These are phyloP conservation scores for Belonocnema kinseyi DNA, from an alignment of 1,140 invertebrate species.

Conservation along the genomic window DNA sequence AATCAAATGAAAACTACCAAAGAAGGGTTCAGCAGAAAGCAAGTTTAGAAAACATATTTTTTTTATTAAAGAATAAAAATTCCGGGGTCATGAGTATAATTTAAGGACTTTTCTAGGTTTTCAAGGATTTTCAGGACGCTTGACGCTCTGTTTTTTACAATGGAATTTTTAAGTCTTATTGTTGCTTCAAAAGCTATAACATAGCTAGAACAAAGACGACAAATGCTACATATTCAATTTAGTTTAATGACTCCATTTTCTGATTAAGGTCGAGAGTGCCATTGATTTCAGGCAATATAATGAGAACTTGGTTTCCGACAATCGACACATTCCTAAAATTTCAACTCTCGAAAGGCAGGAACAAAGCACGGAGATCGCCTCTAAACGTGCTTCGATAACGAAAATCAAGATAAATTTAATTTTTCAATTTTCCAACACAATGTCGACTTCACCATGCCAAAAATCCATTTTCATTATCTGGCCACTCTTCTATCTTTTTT, in stretches of 20 bases:
- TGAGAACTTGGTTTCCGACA: neutral
- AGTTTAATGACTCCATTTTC: neutral
- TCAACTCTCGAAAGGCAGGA: neutral
- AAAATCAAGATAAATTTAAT: conserved; percentile 3
- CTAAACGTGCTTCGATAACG: conserved; percentile 7
- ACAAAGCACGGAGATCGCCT: conserved; percentile 6
- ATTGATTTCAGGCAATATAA: conserved; percentile 17
- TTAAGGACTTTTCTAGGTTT: too few species aligned
- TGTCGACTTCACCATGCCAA: conserved; percentile 6
- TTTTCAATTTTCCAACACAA: conserved; percentile 12
- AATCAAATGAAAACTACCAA: too few species aligned
- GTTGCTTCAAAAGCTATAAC: too few species aligned
- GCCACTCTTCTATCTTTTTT: conserved; percentile 6
- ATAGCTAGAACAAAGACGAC: neutral
- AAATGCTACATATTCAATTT: neutral
- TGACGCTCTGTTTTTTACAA: too few species aligned
- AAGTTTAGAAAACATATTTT: too few species aligned
- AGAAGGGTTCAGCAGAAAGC: too few species aligned
- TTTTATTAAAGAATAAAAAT: too few species aligned
- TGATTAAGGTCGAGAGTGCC: neutral
- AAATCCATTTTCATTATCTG: conserved; percentile 21
- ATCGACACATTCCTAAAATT: conserved; percentile 10
- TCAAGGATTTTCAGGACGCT: too few species aligned
- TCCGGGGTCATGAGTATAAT: too few species aligned
- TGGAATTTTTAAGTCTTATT: too few species aligned